These are phyloP conservation scores for Leptogaster cylindrica DNA, from an alignment of 2,888 invertebrate species.

Conservation along the genomic window DNA sequence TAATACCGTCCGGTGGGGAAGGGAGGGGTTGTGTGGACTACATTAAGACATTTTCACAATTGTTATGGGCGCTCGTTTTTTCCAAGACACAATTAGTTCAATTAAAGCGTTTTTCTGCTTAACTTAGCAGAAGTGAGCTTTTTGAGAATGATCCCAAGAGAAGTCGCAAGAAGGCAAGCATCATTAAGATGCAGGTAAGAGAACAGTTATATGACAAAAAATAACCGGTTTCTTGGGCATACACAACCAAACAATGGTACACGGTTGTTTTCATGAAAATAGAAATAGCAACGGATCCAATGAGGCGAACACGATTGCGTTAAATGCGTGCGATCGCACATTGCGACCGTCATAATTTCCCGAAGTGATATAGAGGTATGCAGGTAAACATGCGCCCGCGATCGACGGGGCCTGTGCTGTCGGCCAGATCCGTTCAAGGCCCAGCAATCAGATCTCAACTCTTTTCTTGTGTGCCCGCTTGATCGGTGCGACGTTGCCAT, in stretches of 20 bases:
- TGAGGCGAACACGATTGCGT: conserved; percentile 11
- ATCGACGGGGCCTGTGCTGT: neutral
- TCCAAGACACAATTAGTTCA: conserved; percentile 12
- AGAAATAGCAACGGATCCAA: neutral
- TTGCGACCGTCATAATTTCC: neutral
- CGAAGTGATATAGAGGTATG: neutral
- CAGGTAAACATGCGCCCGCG: too few species aligned
- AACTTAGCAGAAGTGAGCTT: conserved; percentile 5
- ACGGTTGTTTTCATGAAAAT: neutral
- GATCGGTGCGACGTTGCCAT: conserved; percentile 19
- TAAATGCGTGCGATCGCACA: conserved; percentile 14
- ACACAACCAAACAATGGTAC: conserved; percentile 11
- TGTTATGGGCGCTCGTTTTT: conserved; percentile 1
- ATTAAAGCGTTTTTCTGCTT: conserved; percentile 34
- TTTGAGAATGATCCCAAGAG: neutral
- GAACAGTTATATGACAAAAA: conserved; percentile 19
- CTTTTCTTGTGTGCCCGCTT: conserved; percentile 17
- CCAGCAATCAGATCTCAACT: conserved; percentile 7
- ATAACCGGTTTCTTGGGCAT: conserved; percentile 19
- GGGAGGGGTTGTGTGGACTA: too few species aligned
- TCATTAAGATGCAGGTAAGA: conserved; percentile 32
- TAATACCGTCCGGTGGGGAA: too few species aligned
- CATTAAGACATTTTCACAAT: neutral
- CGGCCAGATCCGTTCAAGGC: neutral
- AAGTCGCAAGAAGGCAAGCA: neutral